A percentile compares a stretch with the other conserved stretches of the same genome.
Conservation (phyloP, 2,888 invertebrate genomes). For the Lepidocyrtinus sp. region DNA sequence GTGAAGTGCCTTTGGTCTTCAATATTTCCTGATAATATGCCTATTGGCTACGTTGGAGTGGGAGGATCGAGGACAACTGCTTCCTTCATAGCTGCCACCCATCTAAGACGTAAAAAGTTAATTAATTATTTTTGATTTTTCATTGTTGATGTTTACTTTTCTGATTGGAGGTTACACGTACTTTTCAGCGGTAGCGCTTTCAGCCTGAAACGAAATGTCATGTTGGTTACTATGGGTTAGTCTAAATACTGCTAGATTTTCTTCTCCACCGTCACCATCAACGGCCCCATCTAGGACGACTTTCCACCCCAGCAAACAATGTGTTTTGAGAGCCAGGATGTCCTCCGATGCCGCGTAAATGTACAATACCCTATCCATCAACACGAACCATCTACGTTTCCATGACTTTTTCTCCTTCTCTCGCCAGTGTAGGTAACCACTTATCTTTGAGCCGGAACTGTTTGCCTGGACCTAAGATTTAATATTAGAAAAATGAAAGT, state of each 20-base stretch:
- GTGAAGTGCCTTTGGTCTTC: too few species aligned
- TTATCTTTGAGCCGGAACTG: conserved; percentile 75
- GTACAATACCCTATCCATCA: conserved; percentile 76
- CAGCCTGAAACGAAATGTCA: conserved; percentile 74
- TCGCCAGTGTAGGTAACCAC: conserved; percentile 75
- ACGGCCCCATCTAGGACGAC: conserved; percentile 70
- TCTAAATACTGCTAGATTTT: conserved; percentile 74
- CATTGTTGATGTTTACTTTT: conserved; percentile 7
- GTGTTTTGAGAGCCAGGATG: conserved; percentile 74
- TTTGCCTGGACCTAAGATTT: conserved; percentile 74
- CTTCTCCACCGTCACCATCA: conserved; percentile 73
- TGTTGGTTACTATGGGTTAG: conserved; percentile 74
- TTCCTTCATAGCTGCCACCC: conserved; percentile 69
- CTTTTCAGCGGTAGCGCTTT: conserved; percentile 72
- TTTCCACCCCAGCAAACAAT: conserved; percentile 75
- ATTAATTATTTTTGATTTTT: background rate
- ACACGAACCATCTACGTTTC: conserved; percentile 76
- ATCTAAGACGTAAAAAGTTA: conserved; percentile 58
- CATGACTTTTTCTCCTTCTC: conserved; percentile 73
- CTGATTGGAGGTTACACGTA: conserved; percentile 65
- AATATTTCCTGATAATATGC: too few species aligned
- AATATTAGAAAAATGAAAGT: conserved; percentile 32
- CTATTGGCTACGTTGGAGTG: too few species aligned
- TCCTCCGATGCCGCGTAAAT: conserved; percentile 76
- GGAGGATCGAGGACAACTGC: conserved; percentile 68